Base-by-base conservation (phyloP, 2,113 vertebrate species). In the Takifugu bimaculatus region DNA sequence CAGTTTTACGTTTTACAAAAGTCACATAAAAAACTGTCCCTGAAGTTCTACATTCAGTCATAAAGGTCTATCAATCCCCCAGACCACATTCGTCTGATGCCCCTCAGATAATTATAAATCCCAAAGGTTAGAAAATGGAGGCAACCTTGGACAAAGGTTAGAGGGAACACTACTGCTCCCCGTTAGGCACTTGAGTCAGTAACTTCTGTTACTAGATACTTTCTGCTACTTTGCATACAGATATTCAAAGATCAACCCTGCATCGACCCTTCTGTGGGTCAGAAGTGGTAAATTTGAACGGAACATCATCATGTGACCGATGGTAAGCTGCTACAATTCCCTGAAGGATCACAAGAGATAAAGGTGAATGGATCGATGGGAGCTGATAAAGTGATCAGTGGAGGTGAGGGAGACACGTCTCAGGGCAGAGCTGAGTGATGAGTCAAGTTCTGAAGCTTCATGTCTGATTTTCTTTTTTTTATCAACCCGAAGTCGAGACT, bases 111-210 rank as follows among this genome's bases (percentile, higher is more conserved):
- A 39, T 32, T 11, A 10, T 25, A 50, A 66, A 43, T 61, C 60
- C 48, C 44, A 54, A 35, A 67, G 67, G 66, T 32, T 47, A 75
- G 15, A 73, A 69, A 77, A 77, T 29, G 54, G 58, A 72, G 73
- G 61, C 42, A 69, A 72, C 57, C 59, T 52, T 50, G 26, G 67
- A 60, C 72, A 63, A 68, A 48, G 45, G 60, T 77, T 44, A 70
- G 62, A 69, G 72, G 58, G 57, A 63, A 77, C 26, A 0, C 70
- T 60, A 66, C 60, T 72, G 65, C 71, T 67, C 53, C 65, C 71
- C 11, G 39, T 57, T 50, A 89, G 87, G 88, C 88, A 89, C 87
- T 87, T 88, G 53, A 66, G 54, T 80, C 58, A 80, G 65, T 54
- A 70, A 72, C 60, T 20, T 32, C 32, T n/a, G 68, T 74, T n/a